Base-by-base conservation (phyloP, 1,140 invertebrate genomes). In the Aphelenchoides fujianensis region DNA sequence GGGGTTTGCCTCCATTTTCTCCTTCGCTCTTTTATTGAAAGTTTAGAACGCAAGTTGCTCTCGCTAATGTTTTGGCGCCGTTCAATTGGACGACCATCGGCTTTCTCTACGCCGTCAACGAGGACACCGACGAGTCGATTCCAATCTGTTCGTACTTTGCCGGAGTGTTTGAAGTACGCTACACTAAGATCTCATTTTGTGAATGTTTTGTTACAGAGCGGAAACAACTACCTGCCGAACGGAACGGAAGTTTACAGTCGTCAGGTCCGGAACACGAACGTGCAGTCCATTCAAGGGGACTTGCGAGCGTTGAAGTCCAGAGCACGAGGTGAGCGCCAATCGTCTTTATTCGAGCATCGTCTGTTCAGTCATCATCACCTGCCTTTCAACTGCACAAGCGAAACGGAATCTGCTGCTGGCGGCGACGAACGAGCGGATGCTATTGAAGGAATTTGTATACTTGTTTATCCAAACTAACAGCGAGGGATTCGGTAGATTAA, bases 311-410 rank as follows among this genome's bases (percentile, higher is more conserved):
- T 76, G 19, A 76, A 80, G 37, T 37, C 16, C 3, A 37, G 37
- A n/a, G 73, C 77, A n/a, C 80, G 75, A 73, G 76, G 74, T 80
- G 16, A 31, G 55, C 5, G 19, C 34, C 34, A 28, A n/a, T 59
- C 34, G 19, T 7, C 7, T 5, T 7, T n/a, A n/a, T n/a, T n/a
- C n/a, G n/a, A 48, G 23, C 12, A 48, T 12, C 41, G 12, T 48
- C 12, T 48, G 12, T 48, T 48, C 23, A 48, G 41, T 48, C 23
- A 48, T 48, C 23, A 48, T 48, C 23, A 23, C 41, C 12, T 48
- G 41, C 41, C 23, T 48, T 12, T 12, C 12, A 48, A 48, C 41
- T 12, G 12, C 12, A 12, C 23, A 12, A 23, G 41, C 12, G 12
- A 48, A 23, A 48, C 41, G 23, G 41, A 48, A 48, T 23, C 12